phyloP scores from a whole-genome alignment of 1,140 invertebrate genomes.

The Mercenaria mercenaria region DNA sequence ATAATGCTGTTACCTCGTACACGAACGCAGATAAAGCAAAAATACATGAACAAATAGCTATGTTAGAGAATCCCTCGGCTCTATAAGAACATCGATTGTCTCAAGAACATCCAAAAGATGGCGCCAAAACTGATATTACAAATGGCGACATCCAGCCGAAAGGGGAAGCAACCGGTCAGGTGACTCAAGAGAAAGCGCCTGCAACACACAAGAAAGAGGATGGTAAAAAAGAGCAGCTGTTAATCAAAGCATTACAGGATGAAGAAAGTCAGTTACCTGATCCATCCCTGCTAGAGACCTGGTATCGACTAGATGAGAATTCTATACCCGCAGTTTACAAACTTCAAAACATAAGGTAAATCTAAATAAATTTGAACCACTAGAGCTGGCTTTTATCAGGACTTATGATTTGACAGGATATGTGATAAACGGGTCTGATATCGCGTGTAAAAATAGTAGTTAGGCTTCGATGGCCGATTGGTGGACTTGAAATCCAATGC shows the following conservation, averaged over 20 bases:
- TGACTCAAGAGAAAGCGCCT: constrained; percentile 6
- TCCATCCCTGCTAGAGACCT: constrained; percentile 86
- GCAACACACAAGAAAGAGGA: neutral
- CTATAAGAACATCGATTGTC: neutral
- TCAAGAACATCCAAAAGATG: neutral
- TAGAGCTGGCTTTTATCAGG: too few relatives aligned
- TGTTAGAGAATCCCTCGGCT: constrained; percentile 62
- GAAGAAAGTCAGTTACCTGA: constrained; percentile 75
- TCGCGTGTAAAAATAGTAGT: too few relatives aligned
- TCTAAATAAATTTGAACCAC: too few relatives aligned
- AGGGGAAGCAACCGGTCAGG: neutral
- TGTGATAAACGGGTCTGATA: too few relatives aligned
- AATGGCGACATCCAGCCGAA: too few relatives aligned
- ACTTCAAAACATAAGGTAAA: constrained; percentile 88
- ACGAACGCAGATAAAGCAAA: constrained; percentile 41
- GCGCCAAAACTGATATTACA: neutral
- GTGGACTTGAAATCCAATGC: too few relatives aligned
- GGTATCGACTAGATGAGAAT: constrained; percentile 90
- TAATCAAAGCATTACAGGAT: constrained; percentile 71
- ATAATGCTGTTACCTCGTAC: neutral
- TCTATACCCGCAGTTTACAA: constrained; percentile 92
- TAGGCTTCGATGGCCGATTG: too few relatives aligned
- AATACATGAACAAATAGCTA: constrained; percentile 70
- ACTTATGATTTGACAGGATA: too few relatives aligned
- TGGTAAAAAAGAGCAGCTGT: constrained; percentile 58